Evolutionary conservation across 2,113 vertebrate species (phyloP), one percentile per base, ranked within the genome.

Genomic region (Lasiurus borealis): DNA sequence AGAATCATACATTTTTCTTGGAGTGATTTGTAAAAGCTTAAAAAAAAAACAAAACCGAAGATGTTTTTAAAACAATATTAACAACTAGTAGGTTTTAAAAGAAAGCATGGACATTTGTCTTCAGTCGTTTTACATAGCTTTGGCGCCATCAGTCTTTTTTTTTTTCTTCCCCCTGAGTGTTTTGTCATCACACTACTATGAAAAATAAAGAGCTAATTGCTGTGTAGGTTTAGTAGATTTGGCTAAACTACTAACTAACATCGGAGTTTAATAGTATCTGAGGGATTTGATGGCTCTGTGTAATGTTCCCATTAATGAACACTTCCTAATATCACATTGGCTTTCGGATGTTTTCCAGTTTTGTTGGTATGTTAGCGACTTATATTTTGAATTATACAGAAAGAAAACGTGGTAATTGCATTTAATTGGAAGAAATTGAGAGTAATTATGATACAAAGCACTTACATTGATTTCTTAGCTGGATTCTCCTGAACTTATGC

Each of bases 71-170:
- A 89, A 97, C 62, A 52, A 52, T 96, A 87, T 95, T 95, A 91
- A 90, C 96, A 98, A 98, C 98, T 98, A 97, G 96, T 97, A 82
- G 85, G 64, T 97, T 34, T 94, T 25, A 81, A 77, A 59, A 62
- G 83, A 92, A 75, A 95, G 31, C 59, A 68, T 83, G 50, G 90
- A 81, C 25, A 27, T 19, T 16, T 80, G 54, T 96, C 95, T 97
- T 93, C 54, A 71, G 92, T 77, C 78, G 12, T 92, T 48, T 86
- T 1, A 13, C 80, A 8, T 95, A 77, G 91, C 82, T 96, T 96
- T 89, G 91, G 85, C 95, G 85, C 68, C 21, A 94, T 77, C 86
- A 85, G 85, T 85, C 21, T 18, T 27, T 82, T 96, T 54, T 88
- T 19, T 27, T 84, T 96, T 54, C n/a, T 88, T 21, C 44, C 52